Evolutionary conservation across 2,888 invertebrate species (phyloP), one percentile per base, ranked within the genome.

Genomic region (Athetis lepigone): DNA sequence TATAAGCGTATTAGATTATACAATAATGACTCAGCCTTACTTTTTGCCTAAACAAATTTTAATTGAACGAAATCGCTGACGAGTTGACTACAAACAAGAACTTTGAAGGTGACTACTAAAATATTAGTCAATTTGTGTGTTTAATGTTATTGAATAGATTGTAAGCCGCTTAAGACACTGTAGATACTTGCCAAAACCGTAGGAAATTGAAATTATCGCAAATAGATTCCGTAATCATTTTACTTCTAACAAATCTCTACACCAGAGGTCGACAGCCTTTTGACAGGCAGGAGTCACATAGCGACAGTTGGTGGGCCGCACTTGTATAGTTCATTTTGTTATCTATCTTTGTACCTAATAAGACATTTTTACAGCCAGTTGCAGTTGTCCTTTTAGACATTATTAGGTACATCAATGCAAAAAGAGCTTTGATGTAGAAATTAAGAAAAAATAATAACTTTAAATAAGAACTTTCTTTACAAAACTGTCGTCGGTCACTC

Each of bases 1-100:
- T 9, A 29, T 2, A 29, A 29, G 11, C 29, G 18, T 55, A 9
- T 45, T 49, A 49, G 25, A 51, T 57, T 57, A 59, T 54, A 58
- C 40, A 76, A 67, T 42, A 59, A 68, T 76, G 77, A 76, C 62
- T 76, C 55, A 40, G 62, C 59, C 9, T 21, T 39, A 43, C 27
- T 27, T 11, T n/a, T 19, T n/a, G 47, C 18, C 27, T 8, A 57
- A 60, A 59, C 37, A 29, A 76, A 75, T 57, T 75, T 75, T 63
- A 68, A 75, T 72, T 67, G 56, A 67, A 72, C 37, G 7, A 63
- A 76, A 57, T 47, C 23, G 16, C 40, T 51, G 55, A 70, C 18
- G 25, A 43, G n/a, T 46, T 47, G n/a, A 36, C 46, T 45, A 50
- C 55, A 56, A 45, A 40, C 18, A 29, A 18, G 27, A 54, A 57